Base-by-base conservation (phyloP, 1,140 invertebrate genomes). In the Dreissena rostriformis region DNA sequence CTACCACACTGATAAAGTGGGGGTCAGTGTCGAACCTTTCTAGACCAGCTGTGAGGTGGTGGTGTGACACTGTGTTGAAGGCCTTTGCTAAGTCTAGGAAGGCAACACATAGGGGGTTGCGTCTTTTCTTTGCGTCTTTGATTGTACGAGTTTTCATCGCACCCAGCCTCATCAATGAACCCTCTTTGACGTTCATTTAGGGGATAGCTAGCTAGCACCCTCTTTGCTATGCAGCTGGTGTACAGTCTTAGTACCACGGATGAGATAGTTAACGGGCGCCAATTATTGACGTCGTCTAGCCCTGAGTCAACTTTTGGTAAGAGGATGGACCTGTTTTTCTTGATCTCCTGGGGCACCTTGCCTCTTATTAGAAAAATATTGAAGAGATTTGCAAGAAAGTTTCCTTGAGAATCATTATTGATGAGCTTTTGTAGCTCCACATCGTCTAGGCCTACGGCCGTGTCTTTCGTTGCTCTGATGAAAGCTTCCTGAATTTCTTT, bases 61-160 rank as follows among this genome's bases (percentile, higher is more conserved):
- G 28, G 19, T 70, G 24, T 24, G 55, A 75, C 0, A 94, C 90
- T 0, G 91, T 87, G 51, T 93, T 92, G 66, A 94, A 94, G 0
- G 91, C 90, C 74, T 88, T 86, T 0, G 88, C 79, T 39, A 87
- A 67, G 11, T 86, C 86, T 0, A 87, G 74, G 26, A 87, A 81
- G 12, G 84, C 81, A 0, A 87, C 77, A 26, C 79, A 66, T 0
- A 87, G 71, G 0, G 19, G 0, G 7, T 77, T 76, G 1, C 72
- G 7, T n/a, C 19, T 85, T 55, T 15, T 66, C 68, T 53, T 86
- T 87, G 6, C 72, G 71, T 22, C 84, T 75, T 52, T 8, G 79
- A 86, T 12, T 72, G 70, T 71, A 75, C 1, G 24, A 17, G 49
- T 86, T 88, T 63, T 86, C 85, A 1, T 67, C 55, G n/a, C 86